Evolutionary conservation across 2,888 invertebrate species (phyloP), one percentile per base, ranked within the genome.

Genomic region (Mesorhabditis sp.): DNA sequence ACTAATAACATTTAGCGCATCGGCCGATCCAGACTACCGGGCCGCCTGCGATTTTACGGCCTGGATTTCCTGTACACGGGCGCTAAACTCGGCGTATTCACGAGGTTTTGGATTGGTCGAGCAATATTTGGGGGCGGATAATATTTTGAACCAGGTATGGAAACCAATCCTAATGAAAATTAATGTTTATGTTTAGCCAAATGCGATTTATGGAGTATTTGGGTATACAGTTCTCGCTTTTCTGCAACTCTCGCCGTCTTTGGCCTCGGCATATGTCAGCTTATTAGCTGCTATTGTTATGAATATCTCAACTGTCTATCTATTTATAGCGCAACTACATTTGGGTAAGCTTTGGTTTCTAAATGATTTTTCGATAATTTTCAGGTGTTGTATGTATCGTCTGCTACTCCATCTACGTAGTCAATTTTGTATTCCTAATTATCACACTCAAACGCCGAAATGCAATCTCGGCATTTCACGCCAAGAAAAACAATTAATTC

Each of bases 361-460:
- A 50, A 50, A 50, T 13, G 58, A 10, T 50, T 50, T 50, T 13
- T 50, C 58, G 10, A 13, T 50, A 50, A 50, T 50, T 50, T 50
- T 50, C 58, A 50, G 58, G n/a, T 13, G n/a, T n/a, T 10, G n/a
- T 50, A 13, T 50, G 58, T n/a, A 10, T 50, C 58, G 58, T 50
- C n/a, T 50, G 58, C n/a, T 50, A 50, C n/a, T 50, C 58, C 10
- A 50, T 50, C n/a, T 50, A 50, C 58, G n/a, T n/a, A 50, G 58
- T 50, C 10, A 50, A 50, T n/a, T 50, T 50, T 50, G 10, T 50
- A 2, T 50, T 50, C n/a, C 58, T 50, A 10, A 50, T 50, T n/a
- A n/a, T 50, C n/a, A 50, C 58, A 13, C n/a, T 50, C 10, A 50
- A 50, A 50, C 7, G 58, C 7, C 7, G n/a, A 13, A n/a, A 50